A percentile compares a stretch with the other conserved stretches of the same genome.
Evolutionary conservation across 2,113 vertebrate genomes (phyloP).

Genomic region (Lagopus leucura): DNA sequence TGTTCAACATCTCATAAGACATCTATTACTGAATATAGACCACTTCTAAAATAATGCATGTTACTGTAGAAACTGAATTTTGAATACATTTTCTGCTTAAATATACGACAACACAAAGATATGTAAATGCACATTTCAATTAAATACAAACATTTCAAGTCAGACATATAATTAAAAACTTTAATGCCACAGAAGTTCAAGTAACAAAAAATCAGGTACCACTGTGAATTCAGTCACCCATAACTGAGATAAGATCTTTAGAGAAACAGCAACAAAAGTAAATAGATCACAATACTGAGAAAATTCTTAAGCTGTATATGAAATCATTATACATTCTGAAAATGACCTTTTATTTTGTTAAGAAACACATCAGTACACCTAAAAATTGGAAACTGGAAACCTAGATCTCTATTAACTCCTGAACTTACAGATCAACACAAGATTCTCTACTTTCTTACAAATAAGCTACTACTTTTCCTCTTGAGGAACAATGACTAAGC

Average conservation of each 20-base stretch:
- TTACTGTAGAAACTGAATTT: neutral
- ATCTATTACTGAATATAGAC: neutral
- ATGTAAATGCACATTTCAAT: neutral
- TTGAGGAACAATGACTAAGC: neutral
- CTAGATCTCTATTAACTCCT: neutral
- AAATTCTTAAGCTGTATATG: neutral
- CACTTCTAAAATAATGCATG: neutral
- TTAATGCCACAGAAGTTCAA: neutral
- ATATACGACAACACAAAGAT: neutral
- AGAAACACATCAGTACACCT: neutral
- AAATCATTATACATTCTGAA: neutral
- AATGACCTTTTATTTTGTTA: neutral
- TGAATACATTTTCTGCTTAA: neutral
- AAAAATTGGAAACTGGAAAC: neutral
- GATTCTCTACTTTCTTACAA: neutral
- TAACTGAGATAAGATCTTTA: neutral
- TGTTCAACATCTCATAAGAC: neutral
- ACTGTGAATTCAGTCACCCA: neutral
- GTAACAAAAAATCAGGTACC: neutral
- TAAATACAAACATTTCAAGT: neutral
- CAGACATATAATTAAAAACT: neutral
- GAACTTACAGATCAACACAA: neutral
- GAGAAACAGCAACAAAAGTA: neutral
- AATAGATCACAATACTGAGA: neutral
- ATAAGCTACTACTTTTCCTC: neutral